Conservation (phyloP, 2,888 invertebrate species). For the Andrena marginata region DNA sequence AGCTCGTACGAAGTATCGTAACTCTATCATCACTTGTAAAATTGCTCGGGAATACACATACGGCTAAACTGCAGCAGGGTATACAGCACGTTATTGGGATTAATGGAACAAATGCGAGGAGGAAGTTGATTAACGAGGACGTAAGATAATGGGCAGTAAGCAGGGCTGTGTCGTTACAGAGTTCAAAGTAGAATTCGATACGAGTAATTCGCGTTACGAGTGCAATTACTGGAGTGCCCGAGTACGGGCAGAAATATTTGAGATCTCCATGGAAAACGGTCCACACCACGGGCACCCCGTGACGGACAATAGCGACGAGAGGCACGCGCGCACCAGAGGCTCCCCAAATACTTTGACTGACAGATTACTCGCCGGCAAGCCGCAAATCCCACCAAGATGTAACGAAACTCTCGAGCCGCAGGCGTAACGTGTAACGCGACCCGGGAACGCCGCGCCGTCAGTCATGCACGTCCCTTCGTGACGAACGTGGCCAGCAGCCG, state of each 20-base stretch:
- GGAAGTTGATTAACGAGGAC: too few species aligned
- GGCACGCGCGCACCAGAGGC: not conserved
- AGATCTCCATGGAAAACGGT: too few species aligned
- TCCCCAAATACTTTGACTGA: conserved; percentile 40
- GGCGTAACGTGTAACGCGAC: conserved; percentile 22
- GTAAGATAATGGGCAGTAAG: too few species aligned
- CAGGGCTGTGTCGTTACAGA: too few species aligned
- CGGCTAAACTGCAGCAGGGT: too few species aligned
- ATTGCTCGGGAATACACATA: not conserved
- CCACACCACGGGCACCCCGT: not conserved
- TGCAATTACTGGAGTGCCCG: too few species aligned
- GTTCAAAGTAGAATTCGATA: too few species aligned
- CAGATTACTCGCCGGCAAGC: conserved; percentile 37
- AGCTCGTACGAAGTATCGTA: not conserved
- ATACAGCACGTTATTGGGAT: too few species aligned
- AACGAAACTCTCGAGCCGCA: conserved; percentile 43
- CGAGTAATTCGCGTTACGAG: too few species aligned
- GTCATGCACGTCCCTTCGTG: conserved; percentile 45
- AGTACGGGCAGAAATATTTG: too few species aligned
- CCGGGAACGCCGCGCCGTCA: conserved; percentile 38
- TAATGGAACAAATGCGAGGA: too few species aligned
- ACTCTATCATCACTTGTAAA: not conserved
- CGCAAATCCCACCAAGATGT: conserved; percentile 56
- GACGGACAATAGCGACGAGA: not conserved
- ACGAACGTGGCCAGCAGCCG: conserved; percentile 22